Percentiles rank a stretch among this genome's conserved stretches.
Conservation (phyloP, 2,888 invertebrate species). For the Agriotes lineatus region DNA sequence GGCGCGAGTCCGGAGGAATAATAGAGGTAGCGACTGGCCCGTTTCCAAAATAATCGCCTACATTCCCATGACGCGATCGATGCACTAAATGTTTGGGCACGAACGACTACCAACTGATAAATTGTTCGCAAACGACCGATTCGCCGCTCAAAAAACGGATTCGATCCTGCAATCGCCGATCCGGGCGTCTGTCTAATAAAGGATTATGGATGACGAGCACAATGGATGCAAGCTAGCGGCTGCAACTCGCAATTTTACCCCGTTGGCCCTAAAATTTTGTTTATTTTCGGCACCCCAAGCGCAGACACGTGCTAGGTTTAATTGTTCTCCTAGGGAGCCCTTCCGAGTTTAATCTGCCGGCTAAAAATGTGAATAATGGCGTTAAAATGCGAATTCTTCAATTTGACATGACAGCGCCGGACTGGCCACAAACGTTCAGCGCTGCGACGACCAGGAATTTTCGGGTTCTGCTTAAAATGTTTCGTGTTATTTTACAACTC, state of each 20-base stretch:
- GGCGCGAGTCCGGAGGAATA: constrained; percentile 36
- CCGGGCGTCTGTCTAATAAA: constrained; percentile 31
- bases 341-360: constrained; percentile 18
- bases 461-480: too few relatives aligned
- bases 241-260: constrained; percentile 49
- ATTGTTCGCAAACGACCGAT: constrained; percentile 31
- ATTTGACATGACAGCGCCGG: too few relatives aligned
- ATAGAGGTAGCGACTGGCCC: constrained; percentile 46
- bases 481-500: too few relatives aligned
- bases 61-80: constrained; percentile 40
- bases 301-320: constrained; percentile 35
- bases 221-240: constrained; percentile 33
- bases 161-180: constrained; percentile 31
- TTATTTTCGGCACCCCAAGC: constrained; percentile 48
- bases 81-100: constrained; percentile 49
- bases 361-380: too few relatives aligned
- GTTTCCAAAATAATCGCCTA: constrained; percentile 43
- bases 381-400: too few relatives aligned
- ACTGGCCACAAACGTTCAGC: too few relatives aligned
- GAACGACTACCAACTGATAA: constrained; percentile 28
- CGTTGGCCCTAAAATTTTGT: constrained; percentile 50
- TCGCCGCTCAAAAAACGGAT: constrained; percentile 24
- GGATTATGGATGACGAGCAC: constrained; percentile 22
- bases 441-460: too few relatives aligned
- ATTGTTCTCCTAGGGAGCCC: constrained; percentile 27